Evolutionary conservation across 2,797 vertebrate species (phyloP).

Genomic region (Phoxinus dragarum): DNA sequence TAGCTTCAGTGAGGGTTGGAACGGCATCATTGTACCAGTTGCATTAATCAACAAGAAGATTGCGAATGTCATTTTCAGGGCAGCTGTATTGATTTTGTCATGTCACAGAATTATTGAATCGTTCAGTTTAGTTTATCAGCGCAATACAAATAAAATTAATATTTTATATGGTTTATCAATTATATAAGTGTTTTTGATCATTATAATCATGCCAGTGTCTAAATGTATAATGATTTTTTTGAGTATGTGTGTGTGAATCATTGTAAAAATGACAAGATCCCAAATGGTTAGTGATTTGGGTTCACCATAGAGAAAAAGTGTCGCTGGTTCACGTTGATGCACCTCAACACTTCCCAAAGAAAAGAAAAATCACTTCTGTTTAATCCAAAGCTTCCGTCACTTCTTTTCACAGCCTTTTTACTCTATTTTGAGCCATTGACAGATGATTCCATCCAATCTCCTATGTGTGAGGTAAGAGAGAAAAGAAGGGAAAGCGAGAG

Average conservation of each 20-base stretch:
- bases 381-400: conserved; percentile 14
- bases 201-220: neutral
- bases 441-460: conserved; percentile 50
- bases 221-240: neutral
- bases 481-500: neutral
- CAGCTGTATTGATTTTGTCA: conserved; percentile 14
- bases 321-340: neutral
- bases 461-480: conserved; percentile 45
- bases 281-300: neutral
- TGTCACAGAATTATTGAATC: neutral
- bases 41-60: conserved; percentile 15
- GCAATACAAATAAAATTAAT: neutral
- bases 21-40: neutral
- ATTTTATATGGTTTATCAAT: neutral
- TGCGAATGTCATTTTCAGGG: neutral
- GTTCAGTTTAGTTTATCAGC: neutral
- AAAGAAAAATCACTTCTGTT: neutral
- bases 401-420: conserved; percentile 42
- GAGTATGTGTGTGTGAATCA: neutral
- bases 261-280: neutral
- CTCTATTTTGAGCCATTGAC: conserved; percentile 42
- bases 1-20: neutral
- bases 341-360: neutral
- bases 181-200: neutral
- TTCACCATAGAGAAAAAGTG: neutral